Evolutionary conservation across 2,797 vertebrate species (phyloP).

Genomic region (Oreochromis mossambicus): DNA sequence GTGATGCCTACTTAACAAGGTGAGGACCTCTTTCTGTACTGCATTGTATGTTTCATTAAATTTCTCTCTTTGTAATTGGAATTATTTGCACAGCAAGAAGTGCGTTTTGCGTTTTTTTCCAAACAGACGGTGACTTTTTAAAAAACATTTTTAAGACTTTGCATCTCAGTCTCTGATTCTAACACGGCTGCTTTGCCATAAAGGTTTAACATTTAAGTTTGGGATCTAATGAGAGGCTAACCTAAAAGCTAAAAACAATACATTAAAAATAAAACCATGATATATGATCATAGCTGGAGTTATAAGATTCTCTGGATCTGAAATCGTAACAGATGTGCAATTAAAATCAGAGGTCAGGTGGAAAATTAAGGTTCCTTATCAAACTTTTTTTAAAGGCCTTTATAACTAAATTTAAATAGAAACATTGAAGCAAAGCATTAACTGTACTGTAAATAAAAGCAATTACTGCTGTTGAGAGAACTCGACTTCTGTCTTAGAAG

Average conservation of each 20-base stretch:
- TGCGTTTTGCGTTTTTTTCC: fast-evolving
- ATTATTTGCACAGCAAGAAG: fast-evolving
- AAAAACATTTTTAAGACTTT: background rate
- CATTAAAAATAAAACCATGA: fast-evolving
- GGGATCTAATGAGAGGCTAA: background rate
- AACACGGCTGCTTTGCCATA: background rate
- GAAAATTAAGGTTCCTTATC: background rate
- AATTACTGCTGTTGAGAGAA: background rate
- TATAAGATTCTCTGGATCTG: background rate
- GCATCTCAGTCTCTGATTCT: background rate
- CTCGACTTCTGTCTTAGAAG: background rate
- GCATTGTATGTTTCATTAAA: background rate
- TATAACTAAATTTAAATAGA: background rate
- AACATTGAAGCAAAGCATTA: fast-evolving
- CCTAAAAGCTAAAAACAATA: background rate
- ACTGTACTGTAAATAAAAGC: background rate
- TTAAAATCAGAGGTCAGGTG: background rate
- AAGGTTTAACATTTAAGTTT: fast-evolving
- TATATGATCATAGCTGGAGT: fast-evolving
- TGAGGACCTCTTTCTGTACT: background rate
- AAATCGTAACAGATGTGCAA: background rate
- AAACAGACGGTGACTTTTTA: background rate
- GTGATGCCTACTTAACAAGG: background rate
- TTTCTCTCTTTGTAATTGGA: background rate
- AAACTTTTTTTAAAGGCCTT: background rate